Conservation (phyloP, 2,113 vertebrate genomes). For the Thamnaconus septentrionalis region DNA sequence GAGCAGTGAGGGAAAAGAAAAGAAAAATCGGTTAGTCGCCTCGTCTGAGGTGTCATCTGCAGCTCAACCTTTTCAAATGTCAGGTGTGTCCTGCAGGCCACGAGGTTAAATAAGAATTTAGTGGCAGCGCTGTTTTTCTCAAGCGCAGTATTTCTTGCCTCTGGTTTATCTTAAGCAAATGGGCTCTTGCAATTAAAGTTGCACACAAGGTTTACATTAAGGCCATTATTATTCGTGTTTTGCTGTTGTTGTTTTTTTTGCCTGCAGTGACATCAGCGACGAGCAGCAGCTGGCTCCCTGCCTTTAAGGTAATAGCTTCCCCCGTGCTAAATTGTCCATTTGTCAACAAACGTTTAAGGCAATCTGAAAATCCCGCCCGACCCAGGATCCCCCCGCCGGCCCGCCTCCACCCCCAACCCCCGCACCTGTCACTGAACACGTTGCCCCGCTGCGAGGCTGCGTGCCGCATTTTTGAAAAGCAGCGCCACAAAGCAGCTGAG, state of each 20-base stretch:
- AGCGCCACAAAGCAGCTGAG: constrained; percentile 31
- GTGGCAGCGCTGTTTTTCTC: neutral
- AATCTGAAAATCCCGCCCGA: constrained; percentile 38
- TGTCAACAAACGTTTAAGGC: constrained; percentile 40
- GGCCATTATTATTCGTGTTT: too few relatives aligned
- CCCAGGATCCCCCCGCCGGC: constrained; percentile 28
- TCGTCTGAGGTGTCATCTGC: constrained; percentile 30
- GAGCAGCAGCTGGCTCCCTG: too few relatives aligned
- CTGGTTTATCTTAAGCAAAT: neutral
- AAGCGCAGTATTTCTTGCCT: neutral
- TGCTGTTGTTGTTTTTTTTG: neutral
- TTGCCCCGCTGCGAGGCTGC: constrained; percentile 28
- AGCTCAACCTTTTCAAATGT: constrained; percentile 63
- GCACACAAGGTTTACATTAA: neutral
- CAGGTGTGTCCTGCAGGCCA: constrained; percentile 47
- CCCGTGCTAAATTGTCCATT: neutral
- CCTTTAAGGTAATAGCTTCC: neutral
- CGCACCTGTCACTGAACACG: constrained; percentile 44
- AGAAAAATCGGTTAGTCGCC: neutral
- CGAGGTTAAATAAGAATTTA: constrained; percentile 20
- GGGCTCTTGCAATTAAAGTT: neutral
- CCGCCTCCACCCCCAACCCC: too few relatives aligned
- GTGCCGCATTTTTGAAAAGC: constrained; percentile 31
- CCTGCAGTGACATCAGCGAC: neutral
- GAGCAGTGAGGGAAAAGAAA: neutral